These are phyloP conservation scores for Scyliorhinus canicula DNA, from an alignment of 2,797 vertebrate species.

Conservation along the genomic window DNA sequence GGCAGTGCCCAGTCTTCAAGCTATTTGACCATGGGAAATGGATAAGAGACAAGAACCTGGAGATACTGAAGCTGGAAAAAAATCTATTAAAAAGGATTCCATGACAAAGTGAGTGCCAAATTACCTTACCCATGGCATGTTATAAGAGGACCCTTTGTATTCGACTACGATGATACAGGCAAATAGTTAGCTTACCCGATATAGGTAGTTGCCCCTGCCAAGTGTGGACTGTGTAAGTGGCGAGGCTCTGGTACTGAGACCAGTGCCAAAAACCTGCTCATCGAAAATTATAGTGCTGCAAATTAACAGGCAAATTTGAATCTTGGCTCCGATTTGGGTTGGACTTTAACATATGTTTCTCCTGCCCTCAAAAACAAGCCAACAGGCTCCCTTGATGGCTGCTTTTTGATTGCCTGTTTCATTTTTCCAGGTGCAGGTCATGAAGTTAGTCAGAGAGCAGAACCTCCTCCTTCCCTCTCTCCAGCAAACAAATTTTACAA, in stretches of 20 bases:
- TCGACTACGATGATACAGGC: not conserved
- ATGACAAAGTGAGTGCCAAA: not conserved
- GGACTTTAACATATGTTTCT: not conserved
- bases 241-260: not conserved
- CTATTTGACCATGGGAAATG: not conserved
- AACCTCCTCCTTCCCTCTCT: not conserved
- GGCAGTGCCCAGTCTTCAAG: too few relatives aligned
- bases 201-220: not conserved
- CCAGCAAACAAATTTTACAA: constrained; percentile 11
- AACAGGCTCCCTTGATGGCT: not conserved
- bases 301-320: not conserved
- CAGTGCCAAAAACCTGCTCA: not conserved
- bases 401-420: not conserved
- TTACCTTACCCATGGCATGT: not conserved
- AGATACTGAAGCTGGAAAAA: not conserved
- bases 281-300: not conserved
- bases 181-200: not conserved
- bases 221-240: not conserved
- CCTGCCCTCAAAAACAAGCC: not conserved
- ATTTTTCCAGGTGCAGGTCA: constrained; percentile 18
- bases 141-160: not conserved
- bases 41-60: not conserved
- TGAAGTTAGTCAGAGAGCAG: not conserved
- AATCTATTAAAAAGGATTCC: not conserved
- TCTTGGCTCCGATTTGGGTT: not conserved